These are phyloP conservation scores for Acanthosepion lycidas DNA, from an alignment of 2,888 invertebrate genomes.

Conservation along the genomic window DNA sequence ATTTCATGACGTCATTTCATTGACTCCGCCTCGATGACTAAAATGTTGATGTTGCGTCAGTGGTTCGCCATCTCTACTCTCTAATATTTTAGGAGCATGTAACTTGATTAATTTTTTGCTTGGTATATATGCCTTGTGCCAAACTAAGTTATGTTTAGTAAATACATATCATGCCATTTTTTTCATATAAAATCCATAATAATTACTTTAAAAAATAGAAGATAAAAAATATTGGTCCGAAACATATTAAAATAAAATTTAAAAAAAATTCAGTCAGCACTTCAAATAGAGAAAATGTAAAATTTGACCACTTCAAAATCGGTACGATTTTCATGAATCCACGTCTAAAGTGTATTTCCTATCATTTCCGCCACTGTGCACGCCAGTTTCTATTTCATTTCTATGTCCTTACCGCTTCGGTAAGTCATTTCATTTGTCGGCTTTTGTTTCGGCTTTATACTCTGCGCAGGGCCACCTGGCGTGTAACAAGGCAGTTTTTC, in stretches of 20 bases:
- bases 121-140: too few relatives aligned
- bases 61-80: too few relatives aligned
- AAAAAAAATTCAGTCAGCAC: background rate
- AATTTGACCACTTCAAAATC: background rate
- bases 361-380: background rate
- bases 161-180: too few relatives aligned
- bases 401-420: background rate
- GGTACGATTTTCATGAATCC: background rate
- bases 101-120: too few relatives aligned
- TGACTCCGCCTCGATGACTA: too few relatives aligned
- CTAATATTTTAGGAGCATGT: too few relatives aligned
- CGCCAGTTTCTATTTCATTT: background rate
- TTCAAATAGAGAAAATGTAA: background rate
- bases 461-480: constrained; percentile 2
- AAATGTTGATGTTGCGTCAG: too few relatives aligned
- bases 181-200: too few relatives aligned
- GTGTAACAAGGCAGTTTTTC: constrained; percentile 33
- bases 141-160: too few relatives aligned
- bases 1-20: too few relatives aligned
- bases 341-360: background rate
- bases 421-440: background rate
- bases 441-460: background rate
- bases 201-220: too few relatives aligned
- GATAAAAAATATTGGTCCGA: too few relatives aligned
- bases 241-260: background rate